Evolutionary conservation across 1,140 invertebrate genomes (phyloP), one percentile per base, ranked within the genome.

Genomic region (Drosophila eugracilis): DNA sequence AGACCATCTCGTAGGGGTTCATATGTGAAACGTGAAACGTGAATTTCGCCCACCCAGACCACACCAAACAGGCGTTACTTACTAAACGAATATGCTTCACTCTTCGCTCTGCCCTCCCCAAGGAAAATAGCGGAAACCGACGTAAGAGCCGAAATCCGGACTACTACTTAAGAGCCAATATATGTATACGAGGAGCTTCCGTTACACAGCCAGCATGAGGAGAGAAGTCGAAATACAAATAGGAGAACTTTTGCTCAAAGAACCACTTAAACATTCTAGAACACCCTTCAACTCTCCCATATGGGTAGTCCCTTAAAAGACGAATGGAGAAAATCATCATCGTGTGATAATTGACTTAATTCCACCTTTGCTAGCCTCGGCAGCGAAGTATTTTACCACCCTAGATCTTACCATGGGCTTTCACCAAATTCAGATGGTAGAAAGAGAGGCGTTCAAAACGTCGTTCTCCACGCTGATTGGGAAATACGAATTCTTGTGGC

Each of bases 221-320:
- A n/a, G 10, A 0, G 34, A 53, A 4, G 34, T 53, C 0, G 50
- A 53, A 7, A 37, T 2, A 15, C 5, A 37, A 15, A 34, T 34
- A 28, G 26, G n/a, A 28, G 32, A n/a, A 34, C 3, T n/a, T 3
- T 34, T 34, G 10, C 10, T 12, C 4, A 34, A 4, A 5, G n/a
- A 4, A 34, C 5, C 4, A 34, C n/a, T n/a, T 4, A 15, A 15
- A 36, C 14, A 5, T 4, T 37, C 34, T 7, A 37, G 15, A 37
- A 37, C 14, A 7, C 14, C 14, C 1, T 37, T 6, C 6, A 37
- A 37, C 6, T 37, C 34, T 6, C 14, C 34, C 5, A 7, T 37
- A 5, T 60, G 30, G 28, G 24, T 63, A 12, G 59, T 54, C 6
- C 32, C 42, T 1, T 57, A 57, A 48, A 57, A 26, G 1, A 26